Evolutionary conservation across 2,797 vertebrate genomes (phyloP), one percentile per base, ranked within the genome.

Genomic region (Sebastes taczanowskii): DNA sequence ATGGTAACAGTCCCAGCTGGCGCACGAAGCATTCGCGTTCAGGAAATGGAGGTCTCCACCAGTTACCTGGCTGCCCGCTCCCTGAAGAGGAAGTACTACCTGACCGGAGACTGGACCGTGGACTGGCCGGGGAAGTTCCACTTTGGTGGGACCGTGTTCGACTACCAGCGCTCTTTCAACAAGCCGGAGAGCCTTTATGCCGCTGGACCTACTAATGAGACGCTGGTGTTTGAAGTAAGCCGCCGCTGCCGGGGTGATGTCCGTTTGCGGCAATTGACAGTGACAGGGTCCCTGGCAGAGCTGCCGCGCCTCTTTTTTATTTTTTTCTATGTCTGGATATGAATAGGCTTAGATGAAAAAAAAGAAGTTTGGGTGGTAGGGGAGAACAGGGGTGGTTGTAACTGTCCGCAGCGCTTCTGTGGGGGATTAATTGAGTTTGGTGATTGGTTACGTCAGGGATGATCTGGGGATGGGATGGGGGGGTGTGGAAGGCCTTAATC

Each of bases 141-240:
- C 32, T 97, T 99, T 2, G 97, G 96, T 0, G 99, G 98, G 52
- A 96, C 98, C 0, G 92, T 95, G 9, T 99, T 99, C 22, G 94
- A 97, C 89, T 99, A 99, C 87, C 97, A 97, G 59, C 97, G 98
- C 14, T 94, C 97, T 71, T 96, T 96, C 77, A 96, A 95, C 93
- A 96, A 91, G 35, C 97, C 97, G 0, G 99, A 99, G 94, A 98
- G 96, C 30, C 95, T 99, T 67, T 97, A 94, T 2, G 96, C 97
- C 0, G 81, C 95, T 0, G 99, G 99, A 66, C 98, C 98, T 4
- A 99, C 97, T 82, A 99, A 99, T 85, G 98, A 99, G 96, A 98
- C 97, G 0, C 95, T 99, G 81, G 96, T 98, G 92, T 97, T 99
- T 96, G 98, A 99, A 95, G 98, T 99, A 97, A 98, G 97, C 91